Evolutionary conservation across 53 echinoderm and acorn worm species (phyloP), one percentile per base, ranked within the genome.

Genomic region (Mesocentrotus franciscanus): DNA sequence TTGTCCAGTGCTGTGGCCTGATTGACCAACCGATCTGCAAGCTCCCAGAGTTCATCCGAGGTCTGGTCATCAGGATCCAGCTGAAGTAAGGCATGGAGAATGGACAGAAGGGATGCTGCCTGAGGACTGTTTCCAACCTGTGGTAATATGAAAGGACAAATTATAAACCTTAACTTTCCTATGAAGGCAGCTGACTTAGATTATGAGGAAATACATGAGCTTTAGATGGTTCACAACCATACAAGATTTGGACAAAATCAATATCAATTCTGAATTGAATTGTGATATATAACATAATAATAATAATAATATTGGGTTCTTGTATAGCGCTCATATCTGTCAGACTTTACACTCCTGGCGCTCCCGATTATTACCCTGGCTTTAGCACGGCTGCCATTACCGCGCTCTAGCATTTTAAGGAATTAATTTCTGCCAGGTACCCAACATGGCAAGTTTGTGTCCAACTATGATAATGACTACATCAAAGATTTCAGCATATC

Each of bases 111-210:
- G 20, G 96, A 95, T 15, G 96, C 95, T 76, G 96, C 96, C 39
- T 96, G 96, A 66, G 96, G 96, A 83, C 95, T 96, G 93, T 90
- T 95, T 30, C 95, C 96, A 95, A 96, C 95, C 96, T 96, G 92
- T 27, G 32, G 29, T 1, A 70, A 75, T 2, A 70, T 39, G 27
- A 59, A 91, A 62, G 9, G 42, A 64, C 62, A 62, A 34, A 91
- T 7, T 9, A 14, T 79, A 79, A 84, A 74, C 10, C 11, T 74
- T 74, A 1, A 49, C 30, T 30, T 74, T 74, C 30, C 9, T 74
- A 27, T 9, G 9, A 66, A 74, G 74, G 74, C 30, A 74, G 30
- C 29, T 30, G 32, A 74, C 27, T 12, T 10, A 0, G 12, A 27
- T 12, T 10, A 10, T 49, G 49, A 2, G 8, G 74, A 74, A 74